A percentile compares a stretch with the other conserved stretches of the same genome.
Evolutionary conservation across 1,140 invertebrate species (phyloP).

Genomic region (Cydia splendana): DNA sequence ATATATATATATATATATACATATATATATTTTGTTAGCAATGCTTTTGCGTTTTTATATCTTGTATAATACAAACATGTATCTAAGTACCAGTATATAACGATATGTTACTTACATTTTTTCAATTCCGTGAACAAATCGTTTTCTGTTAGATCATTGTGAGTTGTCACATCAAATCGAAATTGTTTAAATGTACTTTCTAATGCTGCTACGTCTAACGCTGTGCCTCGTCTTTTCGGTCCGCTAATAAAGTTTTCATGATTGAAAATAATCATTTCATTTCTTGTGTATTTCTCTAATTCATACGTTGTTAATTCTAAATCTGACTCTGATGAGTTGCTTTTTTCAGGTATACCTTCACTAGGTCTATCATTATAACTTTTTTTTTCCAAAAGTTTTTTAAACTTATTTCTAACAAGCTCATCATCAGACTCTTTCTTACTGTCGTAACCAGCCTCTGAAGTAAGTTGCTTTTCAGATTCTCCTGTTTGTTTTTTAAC

Average conservation of each 20-base stretch:
- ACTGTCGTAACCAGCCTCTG: background rate
- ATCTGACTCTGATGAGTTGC: background rate
- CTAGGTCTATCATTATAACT: background rate
- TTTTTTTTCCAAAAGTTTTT: background rate
- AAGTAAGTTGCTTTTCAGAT: background rate
- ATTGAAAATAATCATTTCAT: conserved; percentile 8
- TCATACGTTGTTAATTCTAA: background rate
- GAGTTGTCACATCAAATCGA: background rate
- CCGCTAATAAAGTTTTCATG: background rate
- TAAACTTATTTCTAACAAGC: background rate
- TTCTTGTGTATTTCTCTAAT: background rate
- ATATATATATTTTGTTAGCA: no score
- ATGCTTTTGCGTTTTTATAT: no score
- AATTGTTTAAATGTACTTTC: background rate
- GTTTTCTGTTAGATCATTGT: background rate
- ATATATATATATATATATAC: no score
- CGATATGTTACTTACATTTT: conserved; percentile 5
- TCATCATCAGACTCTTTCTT: background rate
- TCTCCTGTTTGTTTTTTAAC: background rate
- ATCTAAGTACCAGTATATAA: no score
- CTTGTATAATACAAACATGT: no score
- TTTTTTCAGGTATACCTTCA: no score
- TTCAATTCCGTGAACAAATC: background rate
- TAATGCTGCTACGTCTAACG: conserved; percentile 1
- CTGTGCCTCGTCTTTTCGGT: conserved; percentile 3